A percentile compares a stretch with the other conserved stretches of the same genome.
Evolutionary conservation across 2,888 invertebrate genomes (phyloP).

Genomic region (Drosophila pseudotakahashii): DNA sequence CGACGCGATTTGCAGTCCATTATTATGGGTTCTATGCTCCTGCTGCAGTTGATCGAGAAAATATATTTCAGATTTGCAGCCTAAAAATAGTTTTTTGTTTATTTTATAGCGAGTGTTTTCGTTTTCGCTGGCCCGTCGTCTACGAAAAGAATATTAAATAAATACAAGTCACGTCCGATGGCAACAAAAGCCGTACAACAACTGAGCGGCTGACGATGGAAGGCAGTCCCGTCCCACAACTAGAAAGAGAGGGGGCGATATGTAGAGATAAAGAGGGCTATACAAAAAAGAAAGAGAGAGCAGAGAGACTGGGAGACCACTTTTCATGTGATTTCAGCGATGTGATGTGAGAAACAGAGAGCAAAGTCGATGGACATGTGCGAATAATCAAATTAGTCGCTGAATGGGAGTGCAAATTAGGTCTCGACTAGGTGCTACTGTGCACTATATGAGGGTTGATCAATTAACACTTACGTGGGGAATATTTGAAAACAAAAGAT

Average conservation of each 20-base stretch:
- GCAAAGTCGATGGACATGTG: constrained; percentile 42
- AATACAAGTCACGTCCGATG: constrained; percentile 53
- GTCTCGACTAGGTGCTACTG: constrained; percentile 27
- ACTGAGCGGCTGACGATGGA: constrained; percentile 52
- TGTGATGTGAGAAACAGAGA: constrained; percentile 3
- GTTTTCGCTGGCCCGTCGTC: constrained; percentile 32
- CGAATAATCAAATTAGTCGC: constrained; percentile 64
- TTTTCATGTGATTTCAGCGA: not conserved
- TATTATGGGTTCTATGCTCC: constrained; percentile 52
- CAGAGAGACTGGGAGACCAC: constrained; percentile 5
- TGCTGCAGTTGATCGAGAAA: constrained; percentile 63
- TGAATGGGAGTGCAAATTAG: constrained; percentile 8
- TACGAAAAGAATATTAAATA: constrained; percentile 10
- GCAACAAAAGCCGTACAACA: constrained; percentile 52
- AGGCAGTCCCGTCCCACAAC: constrained; percentile 6
- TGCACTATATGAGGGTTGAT: not conserved
- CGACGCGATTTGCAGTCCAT: constrained; percentile 80
- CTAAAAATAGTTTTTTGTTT: constrained; percentile 78
- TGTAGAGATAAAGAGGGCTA: constrained; percentile 1
- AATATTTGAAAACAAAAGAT: not conserved
- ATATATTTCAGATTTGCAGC: constrained; percentile 52
- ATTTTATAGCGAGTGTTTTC: constrained; percentile 52
- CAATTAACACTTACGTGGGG: constrained; percentile 19
- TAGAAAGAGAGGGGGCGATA: constrained; percentile 19
- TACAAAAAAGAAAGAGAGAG: constrained; percentile 3